A percentile compares a stretch with the other conserved stretches of the same genome.
These are phyloP conservation scores for Eupsittula cactorum DNA, from an alignment of 2,113 vertebrate species.

Conservation along the genomic window DNA sequence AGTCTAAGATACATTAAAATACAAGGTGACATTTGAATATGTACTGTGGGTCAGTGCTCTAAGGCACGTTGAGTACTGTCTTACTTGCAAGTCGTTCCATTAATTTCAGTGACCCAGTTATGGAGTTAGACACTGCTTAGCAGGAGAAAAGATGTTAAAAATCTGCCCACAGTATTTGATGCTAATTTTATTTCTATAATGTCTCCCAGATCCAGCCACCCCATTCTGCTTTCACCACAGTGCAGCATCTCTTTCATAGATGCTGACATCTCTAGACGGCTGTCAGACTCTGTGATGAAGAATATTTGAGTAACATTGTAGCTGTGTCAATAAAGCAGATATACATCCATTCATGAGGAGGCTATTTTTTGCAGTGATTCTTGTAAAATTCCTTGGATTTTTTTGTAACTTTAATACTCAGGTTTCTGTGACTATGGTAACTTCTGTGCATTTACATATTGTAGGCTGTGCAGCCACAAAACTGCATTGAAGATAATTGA, in stretches of 20 bases:
- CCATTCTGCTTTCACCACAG: background rate
- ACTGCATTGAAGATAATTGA: slow-evolving; percentile 64
- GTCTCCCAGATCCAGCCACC: background rate
- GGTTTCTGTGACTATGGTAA: slow-evolving; percentile 50
- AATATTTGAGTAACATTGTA: slow-evolving; percentile 5
- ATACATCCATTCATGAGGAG: background rate
- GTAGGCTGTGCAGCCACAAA: slow-evolving; percentile 31
- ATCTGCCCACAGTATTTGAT: slow-evolving; percentile 34
- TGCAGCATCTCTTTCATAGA: slow-evolving; percentile 28
- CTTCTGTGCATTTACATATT: slow-evolving; percentile 59
- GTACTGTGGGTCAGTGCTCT: slow-evolving; percentile 41
- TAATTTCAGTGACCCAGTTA: slow-evolving; percentile 64
- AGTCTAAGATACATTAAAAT: slow-evolving; percentile 45
- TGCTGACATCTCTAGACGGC: slow-evolving; percentile 27
- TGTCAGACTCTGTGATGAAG: slow-evolving; percentile 25
- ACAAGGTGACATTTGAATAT: slow-evolving; percentile 59
- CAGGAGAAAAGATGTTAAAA: slow-evolving; percentile 34
- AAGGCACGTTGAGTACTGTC: slow-evolving; percentile 12
- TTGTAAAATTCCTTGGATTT: background rate
- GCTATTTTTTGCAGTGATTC: background rate
- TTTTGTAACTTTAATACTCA: slow-evolving; percentile 7
- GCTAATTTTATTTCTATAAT: slow-evolving; percentile 48
- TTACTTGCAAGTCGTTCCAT: slow-evolving; percentile 50
- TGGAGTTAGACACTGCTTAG: background rate
- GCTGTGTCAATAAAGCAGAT: slow-evolving; percentile 20